Evolutionary conservation across 53 echinoderm and acorn worm genomes (phyloP).

Genomic region (Hippasteria phrygiana): DNA sequence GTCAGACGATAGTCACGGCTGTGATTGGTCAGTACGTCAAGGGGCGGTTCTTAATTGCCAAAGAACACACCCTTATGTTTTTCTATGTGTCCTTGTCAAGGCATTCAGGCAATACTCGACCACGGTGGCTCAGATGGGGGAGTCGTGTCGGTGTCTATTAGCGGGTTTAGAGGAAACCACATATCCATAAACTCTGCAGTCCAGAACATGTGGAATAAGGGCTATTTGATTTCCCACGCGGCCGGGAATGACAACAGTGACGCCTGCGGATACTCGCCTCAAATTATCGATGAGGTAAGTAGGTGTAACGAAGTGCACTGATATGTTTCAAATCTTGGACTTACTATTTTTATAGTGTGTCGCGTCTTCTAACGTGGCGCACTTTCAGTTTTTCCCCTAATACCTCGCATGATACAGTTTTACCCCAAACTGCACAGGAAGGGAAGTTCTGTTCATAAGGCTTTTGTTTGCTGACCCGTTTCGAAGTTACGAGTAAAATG

Average conservation of each 20-base stretch:
- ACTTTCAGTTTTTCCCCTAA: too few species aligned
- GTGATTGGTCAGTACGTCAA: too few species aligned
- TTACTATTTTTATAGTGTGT: neutral
- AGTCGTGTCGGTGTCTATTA: slow-evolving; percentile 11
- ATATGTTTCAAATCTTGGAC: neutral
- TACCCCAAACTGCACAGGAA: too few species aligned
- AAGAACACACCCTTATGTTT: slow-evolving; percentile 37
- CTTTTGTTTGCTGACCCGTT: too few species aligned
- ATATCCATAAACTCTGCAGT: neutral
- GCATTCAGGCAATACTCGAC: neutral
- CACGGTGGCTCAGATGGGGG: neutral
- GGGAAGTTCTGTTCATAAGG: too few species aligned
- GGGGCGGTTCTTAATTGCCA: too few species aligned
- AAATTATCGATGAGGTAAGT: neutral
- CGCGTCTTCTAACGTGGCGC: too few species aligned
- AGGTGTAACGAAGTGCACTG: neutral
- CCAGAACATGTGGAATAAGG: neutral
- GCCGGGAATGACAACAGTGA: slow-evolving; percentile 16
- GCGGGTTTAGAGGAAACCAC: neutral
- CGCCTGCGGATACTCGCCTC: slow-evolving; percentile 3
- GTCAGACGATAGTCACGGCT: too few species aligned
- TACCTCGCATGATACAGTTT: too few species aligned
- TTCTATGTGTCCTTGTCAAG: slow-evolving; percentile 21
- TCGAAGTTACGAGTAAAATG: too few species aligned
- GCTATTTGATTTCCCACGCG: slow-evolving; percentile 6